Conservation (phyloP, 2,113 vertebrate genomes). For the Penelope pileata region DNA sequence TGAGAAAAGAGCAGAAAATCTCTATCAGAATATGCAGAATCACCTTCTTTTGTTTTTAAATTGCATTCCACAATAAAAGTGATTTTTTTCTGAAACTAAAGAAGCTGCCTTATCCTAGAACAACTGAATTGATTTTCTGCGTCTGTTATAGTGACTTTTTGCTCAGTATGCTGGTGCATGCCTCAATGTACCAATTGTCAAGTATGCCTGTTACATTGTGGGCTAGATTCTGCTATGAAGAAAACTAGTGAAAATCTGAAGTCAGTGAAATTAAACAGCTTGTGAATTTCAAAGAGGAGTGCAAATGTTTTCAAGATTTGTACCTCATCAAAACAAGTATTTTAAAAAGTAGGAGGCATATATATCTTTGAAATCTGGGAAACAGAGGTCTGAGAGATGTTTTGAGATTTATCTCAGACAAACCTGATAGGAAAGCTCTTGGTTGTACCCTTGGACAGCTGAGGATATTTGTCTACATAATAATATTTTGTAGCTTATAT, state of each 20-base stretch:
- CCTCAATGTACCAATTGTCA: neutral
- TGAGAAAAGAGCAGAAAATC: neutral
- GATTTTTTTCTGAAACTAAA: neutral
- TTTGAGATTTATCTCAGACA: neutral
- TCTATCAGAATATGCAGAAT: neutral
- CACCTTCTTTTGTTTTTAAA: neutral
- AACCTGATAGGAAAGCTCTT: neutral
- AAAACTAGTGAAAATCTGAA: neutral
- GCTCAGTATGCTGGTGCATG: neutral
- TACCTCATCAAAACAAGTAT: neutral
- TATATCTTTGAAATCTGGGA: neutral
- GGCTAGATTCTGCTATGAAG: neutral
- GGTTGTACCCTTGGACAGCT: neutral
- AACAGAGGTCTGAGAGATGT: rapidly evolving
- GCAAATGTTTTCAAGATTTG: neutral
- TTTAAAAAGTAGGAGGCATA: neutral
- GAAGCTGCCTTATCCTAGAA: neutral
- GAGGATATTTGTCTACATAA: neutral
- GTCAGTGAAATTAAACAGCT: neutral
- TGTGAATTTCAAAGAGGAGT: neutral
- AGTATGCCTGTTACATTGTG: neutral
- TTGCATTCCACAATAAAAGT: neutral
- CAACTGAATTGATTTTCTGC: neutral
- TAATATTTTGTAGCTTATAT: neutral
- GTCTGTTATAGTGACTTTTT: neutral